Conservation (phyloP, 2,113 vertebrate species). For the Gavialis gangeticus region DNA sequence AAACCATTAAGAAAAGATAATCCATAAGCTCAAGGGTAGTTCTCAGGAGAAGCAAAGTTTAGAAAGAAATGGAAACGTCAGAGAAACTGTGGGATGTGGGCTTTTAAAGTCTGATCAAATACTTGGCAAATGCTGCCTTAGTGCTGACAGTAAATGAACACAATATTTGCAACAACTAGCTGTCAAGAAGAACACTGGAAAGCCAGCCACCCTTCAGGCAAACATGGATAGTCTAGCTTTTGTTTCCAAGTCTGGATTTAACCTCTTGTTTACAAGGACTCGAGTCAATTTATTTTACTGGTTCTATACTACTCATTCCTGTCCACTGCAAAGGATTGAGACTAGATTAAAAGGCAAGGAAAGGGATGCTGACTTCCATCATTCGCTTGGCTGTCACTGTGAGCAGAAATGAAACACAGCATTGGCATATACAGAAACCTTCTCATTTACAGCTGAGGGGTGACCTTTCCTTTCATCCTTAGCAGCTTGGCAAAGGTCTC, state of each 20-base stretch:
- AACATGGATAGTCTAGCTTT: not conserved
- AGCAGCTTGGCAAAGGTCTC: not conserved
- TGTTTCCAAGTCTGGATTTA: constrained; percentile 33
- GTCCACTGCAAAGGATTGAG: constrained; percentile 1
- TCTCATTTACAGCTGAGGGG: constrained; percentile 13
- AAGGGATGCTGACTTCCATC: constrained; percentile 1
- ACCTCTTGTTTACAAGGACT: constrained; percentile 17
- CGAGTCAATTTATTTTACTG: not conserved
- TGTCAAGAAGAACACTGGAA: not conserved
- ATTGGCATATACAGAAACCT: constrained; percentile 22
- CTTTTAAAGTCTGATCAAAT: not conserved
- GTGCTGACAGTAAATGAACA: constrained; percentile 23
- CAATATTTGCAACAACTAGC: not conserved
- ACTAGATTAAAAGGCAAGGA: constrained; percentile 41
- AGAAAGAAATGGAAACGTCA: accelerated
- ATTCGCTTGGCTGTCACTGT: not conserved
- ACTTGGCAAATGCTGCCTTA: not conserved
- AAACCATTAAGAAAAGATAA: not conserved
- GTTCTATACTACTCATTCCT: constrained; percentile 1
- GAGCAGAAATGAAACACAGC: constrained; percentile 49
- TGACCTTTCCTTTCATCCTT: constrained; percentile 43
- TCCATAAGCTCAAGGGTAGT: not conserved
- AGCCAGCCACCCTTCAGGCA: constrained; percentile 2
- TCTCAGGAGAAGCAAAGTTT: not conserved
- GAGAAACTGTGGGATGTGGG: not conserved